Base-by-base conservation (phyloP, 1,140 invertebrate genomes). In the Bombus soroeensis region DNA sequence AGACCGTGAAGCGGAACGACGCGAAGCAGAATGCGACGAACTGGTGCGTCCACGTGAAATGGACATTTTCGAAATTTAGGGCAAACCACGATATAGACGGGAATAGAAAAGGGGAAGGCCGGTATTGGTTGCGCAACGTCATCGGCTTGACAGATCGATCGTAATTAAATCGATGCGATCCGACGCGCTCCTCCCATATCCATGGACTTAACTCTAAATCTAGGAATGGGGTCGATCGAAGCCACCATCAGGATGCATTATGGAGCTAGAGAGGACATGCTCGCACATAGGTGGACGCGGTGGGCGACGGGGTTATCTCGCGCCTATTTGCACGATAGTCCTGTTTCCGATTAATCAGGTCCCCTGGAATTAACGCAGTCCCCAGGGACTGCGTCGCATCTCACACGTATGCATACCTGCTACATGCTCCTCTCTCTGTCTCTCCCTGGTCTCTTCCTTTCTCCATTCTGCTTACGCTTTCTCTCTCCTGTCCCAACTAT, bases 291-390 rank as follows among this genome's bases (percentile, higher is more conserved):
- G 86, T 78, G 88, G 84, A 90, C 80, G 81, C 85, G 82, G 71
- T 86, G 73, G 90, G 91, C 78, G 76, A 73, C 76, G 90, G 77
- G 94, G 93, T 94, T 94, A 94, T 94, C 93, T 93, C 90, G 91
- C 92, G 92, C 91, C 93, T 94, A 94, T 94, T 94, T 93, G 93
- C 91, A 92, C 90, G 93, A 94, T 94, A 93, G 92, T 93, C 93
- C 94, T 91, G 91, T 93, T 93, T 93, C 92, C 93, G 93, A 94
- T 94, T 94, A 94, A 94, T 94, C 93, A 94, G 93, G 87, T 93
- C 88, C 91, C 88, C 85, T 85, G 88, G 93, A 93, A 93, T 94
- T 94, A 94, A 94, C 94, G 91, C 90, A 90, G 91, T 90, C 90
- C 90, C 88, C 87, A 80, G 90, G 82, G 88, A 76, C 82, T 90